phyloP scores from a whole-genome alignment of 2,797 vertebrate genomes.

The Pseudomugil tenellus region DNA sequence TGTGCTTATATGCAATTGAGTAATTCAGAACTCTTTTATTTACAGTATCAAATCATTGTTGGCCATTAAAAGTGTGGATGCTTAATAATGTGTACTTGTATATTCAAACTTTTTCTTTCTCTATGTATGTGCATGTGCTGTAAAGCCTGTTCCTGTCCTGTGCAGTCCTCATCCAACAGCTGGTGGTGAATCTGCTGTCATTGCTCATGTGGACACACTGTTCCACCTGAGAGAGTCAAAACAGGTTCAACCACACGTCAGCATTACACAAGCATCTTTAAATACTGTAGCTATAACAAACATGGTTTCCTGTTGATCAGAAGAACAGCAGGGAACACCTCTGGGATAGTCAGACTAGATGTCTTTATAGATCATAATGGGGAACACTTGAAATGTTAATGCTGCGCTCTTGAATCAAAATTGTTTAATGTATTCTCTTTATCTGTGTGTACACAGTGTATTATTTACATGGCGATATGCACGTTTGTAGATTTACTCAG shows the following conservation, averaged over 20 bases:
- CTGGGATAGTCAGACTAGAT: neutral
- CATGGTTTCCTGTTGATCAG: conserved; percentile 8
- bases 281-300: conserved; percentile 55
- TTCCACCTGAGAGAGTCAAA: conserved; percentile 34
- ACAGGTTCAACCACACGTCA: conserved; percentile 53
- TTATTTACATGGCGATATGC: conserved; percentile 9
- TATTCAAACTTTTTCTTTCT: neutral
- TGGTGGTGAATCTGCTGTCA: conserved; percentile 33
- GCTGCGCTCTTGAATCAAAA: neutral
- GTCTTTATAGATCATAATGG: neutral
- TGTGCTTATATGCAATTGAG: neutral
- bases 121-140: conserved; percentile 7
- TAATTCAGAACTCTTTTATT: neutral
- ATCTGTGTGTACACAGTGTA: neutral
- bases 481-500: neutral
- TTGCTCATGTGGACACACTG: neutral
- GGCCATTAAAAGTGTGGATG: neutral
- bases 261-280: conserved; percentile 14
- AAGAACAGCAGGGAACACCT: conserved; percentile 6
- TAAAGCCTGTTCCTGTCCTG: conserved; percentile 15
- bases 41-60: neutral
- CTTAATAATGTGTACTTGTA: neutral
- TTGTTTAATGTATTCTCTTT: neutral
- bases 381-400: neutral
- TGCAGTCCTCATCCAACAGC: conserved; percentile 31